Conservation (phyloP, 1,140 invertebrate species). For the Thaumetopoea pityocampa region DNA sequence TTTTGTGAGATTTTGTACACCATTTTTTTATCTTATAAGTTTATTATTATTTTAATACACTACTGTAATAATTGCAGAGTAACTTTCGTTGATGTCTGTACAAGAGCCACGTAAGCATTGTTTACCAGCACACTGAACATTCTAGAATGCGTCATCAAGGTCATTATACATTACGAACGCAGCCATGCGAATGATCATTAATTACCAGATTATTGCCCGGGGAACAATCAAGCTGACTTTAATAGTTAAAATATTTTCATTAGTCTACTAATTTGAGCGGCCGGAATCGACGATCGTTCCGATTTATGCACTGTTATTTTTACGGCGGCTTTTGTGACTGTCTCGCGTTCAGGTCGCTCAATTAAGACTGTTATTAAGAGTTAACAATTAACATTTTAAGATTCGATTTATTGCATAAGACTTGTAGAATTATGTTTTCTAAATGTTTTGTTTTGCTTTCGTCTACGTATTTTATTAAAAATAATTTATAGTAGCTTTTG, state of each 20-base stretch:
- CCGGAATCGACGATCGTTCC: slow-evolving; percentile 43
- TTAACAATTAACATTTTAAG: slow-evolving; percentile 11
- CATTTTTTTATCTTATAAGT: no score
- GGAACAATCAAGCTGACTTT: slow-evolving; percentile 57
- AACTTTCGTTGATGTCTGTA: not conserved
- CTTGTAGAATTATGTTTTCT: not conserved
- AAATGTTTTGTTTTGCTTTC: not conserved
- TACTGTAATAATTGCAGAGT: no score
- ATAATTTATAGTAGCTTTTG: no score
- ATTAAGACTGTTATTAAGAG: slow-evolving; percentile 26
- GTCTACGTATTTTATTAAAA: no score
- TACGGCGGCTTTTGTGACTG: slow-evolving; percentile 35
- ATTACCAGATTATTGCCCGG: slow-evolving; percentile 25
- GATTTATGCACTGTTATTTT: slow-evolving; percentile 43
- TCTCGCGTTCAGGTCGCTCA: slow-evolving; percentile 35
- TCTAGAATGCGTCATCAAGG: slow-evolving; percentile 4
- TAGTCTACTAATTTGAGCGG: slow-evolving; percentile 29
- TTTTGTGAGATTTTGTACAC: no score
- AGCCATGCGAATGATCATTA: slow-evolving; percentile 33
- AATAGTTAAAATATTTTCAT: slow-evolving; percentile 61
- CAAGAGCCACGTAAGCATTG: not conserved
- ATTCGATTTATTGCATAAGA: slow-evolving; percentile 4
- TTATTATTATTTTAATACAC: no score
- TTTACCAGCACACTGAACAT: not conserved
- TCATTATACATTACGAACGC: slow-evolving; percentile 9